These are phyloP conservation scores for Caenorhabditis sp. DNA, from an alignment of 2,888 invertebrate species.

Conservation along the genomic window DNA sequence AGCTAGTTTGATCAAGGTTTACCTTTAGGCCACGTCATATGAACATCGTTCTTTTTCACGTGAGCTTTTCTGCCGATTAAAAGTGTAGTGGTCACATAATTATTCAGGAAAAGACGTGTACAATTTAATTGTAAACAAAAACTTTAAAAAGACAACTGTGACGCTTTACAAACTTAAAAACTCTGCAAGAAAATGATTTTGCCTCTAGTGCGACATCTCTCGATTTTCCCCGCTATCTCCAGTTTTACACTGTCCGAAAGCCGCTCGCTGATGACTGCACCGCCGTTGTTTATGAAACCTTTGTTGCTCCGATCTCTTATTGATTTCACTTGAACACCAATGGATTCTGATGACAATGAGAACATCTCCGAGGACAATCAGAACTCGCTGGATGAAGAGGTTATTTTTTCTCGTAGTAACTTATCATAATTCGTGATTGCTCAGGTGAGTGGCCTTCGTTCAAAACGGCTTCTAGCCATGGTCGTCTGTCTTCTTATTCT, in stretches of 20 bases:
- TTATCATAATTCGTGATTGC: background rate
- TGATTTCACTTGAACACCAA: conserved; percentile 16
- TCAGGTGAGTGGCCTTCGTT: conserved; percentile 56
- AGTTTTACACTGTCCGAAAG: conserved; percentile 10
- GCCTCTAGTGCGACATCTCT: conserved; percentile 18
- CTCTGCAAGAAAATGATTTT: no score
- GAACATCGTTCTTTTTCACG: no score
- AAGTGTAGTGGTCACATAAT: no score
- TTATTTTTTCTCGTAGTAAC: no score
- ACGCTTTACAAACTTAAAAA: no score
- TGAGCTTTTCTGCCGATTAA: no score
- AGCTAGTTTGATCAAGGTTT: no score
- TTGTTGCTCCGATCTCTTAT: background rate
- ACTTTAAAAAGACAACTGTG: no score
- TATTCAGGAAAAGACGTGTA: no score
- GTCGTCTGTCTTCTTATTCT: conserved; percentile 50
- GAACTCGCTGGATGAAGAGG: conserved; percentile 28
- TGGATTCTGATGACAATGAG: conserved; percentile 54
- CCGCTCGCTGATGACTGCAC: conserved; percentile 2
- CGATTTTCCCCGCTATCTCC: background rate
- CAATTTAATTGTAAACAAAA: no score
- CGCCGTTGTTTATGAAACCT: background rate
- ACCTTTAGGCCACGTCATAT: no score
- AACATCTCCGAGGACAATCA: conserved; percentile 21
- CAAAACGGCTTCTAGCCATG: conserved; percentile 56